Evolutionary conservation across 2,797 vertebrate genomes (phyloP).

Genomic region (Anomalospiza imberbis): DNA sequence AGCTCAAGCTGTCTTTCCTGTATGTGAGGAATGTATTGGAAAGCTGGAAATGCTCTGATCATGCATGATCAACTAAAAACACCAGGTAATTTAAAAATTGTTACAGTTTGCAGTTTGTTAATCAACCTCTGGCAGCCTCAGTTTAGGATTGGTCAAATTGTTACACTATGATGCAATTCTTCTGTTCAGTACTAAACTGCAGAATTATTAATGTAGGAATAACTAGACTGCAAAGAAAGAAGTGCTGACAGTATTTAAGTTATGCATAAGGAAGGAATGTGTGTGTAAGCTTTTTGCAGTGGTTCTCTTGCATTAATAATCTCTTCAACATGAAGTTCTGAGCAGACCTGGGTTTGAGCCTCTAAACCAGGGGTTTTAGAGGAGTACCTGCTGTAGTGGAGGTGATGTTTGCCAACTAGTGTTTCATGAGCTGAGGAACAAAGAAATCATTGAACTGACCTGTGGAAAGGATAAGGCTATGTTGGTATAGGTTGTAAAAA

Average conservation of each 20-base stretch:
- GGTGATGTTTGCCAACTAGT: neutral
- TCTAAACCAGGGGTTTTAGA: neutral
- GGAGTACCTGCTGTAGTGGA: neutral
- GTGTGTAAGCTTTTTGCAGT: neutral
- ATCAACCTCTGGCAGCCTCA: neutral
- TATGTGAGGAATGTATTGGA: neutral
- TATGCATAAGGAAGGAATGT: neutral
- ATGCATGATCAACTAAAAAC: neutral
- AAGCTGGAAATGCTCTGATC: neutral
- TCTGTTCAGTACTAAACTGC: neutral
- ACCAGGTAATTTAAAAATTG: neutral
- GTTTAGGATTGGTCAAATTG: neutral
- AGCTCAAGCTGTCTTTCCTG: neutral
- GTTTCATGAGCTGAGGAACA: neutral
- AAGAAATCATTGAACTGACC: slow-evolving; percentile 6
- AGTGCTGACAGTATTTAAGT: slow-evolving; percentile 16
- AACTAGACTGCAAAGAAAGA: neutral
- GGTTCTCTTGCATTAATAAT: neutral
- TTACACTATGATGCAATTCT: neutral
- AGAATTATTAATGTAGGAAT: neutral
- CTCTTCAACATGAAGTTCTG: neutral
- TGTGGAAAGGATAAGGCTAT: neutral
- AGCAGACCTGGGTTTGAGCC: neutral
- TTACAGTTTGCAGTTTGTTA: neutral
- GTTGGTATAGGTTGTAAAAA: slow-evolving; percentile 7